Conservation (phyloP, 1,140 invertebrate species). For the Leptonema lineaticorne region DNA sequence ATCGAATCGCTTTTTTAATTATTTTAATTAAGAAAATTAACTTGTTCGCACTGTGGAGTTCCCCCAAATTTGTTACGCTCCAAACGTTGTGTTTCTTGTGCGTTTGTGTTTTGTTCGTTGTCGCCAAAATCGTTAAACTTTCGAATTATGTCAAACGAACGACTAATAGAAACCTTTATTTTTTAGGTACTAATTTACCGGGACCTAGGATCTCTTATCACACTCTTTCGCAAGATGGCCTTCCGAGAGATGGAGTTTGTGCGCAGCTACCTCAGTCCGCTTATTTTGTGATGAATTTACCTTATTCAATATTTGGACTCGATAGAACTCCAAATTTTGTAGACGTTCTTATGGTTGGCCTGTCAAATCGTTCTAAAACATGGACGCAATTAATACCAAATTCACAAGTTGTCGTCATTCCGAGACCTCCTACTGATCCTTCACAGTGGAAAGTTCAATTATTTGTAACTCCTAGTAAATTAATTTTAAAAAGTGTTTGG, state of each 20-base stretch:
- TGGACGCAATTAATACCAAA: slow-evolving; percentile 97
- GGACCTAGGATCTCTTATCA: slow-evolving; percentile 86
- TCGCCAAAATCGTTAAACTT: too few relatives aligned
- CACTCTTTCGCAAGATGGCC: slow-evolving; percentile 82
- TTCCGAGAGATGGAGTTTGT: slow-evolving; percentile 69
- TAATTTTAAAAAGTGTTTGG: slow-evolving; percentile 88
- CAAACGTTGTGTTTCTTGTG: neutral
- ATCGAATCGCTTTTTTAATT: slow-evolving; percentile 36
- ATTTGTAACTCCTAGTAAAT: slow-evolving; percentile 93
- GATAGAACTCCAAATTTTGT: slow-evolving; percentile 97
- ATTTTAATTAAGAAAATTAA: too few relatives aligned
- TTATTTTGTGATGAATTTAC: slow-evolving; percentile 87
- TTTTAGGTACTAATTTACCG: slow-evolving; percentile 80
- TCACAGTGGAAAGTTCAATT: slow-evolving; percentile 88
- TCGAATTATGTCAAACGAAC: too few relatives aligned
- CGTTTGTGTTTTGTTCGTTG: too few relatives aligned
- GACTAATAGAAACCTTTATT: too few relatives aligned
- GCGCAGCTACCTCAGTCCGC: slow-evolving; percentile 91
- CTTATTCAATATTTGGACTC: slow-evolving; percentile 93
- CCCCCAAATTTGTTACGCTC: too few relatives aligned
- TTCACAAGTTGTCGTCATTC: slow-evolving; percentile 95
- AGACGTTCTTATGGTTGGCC: slow-evolving; percentile 82
- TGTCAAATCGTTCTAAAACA: slow-evolving; percentile 67
- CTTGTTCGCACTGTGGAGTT: too few relatives aligned
- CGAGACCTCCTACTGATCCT: slow-evolving; percentile 76